Percentiles rank a stretch among this genome's conserved stretches.
Conservation (phyloP, 2,113 vertebrate species). For the Cinclus cinclus region DNA sequence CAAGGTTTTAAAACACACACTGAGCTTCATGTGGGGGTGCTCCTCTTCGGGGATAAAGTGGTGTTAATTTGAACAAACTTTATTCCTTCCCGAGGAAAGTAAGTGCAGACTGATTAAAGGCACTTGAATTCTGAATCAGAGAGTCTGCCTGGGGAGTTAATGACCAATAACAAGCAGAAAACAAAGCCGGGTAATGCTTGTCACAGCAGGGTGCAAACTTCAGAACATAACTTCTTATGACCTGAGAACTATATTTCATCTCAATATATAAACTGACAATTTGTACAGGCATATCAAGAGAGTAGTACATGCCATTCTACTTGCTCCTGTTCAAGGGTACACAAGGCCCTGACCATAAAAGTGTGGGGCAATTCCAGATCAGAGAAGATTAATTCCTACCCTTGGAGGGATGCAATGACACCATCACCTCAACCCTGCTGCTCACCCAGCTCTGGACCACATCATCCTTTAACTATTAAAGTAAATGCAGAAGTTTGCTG, state of each 20-base stretch:
- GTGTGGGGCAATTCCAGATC: neutral
- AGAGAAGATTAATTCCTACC: neutral
- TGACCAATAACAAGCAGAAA: slow-evolving; percentile 30
- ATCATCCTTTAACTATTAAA: neutral
- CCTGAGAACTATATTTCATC: neutral
- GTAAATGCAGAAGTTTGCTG: neutral
- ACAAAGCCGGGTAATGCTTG: neutral
- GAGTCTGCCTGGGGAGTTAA: slow-evolving; percentile 30
- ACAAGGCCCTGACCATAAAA: neutral
- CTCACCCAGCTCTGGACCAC: neutral
- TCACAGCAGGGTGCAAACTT: slow-evolving; percentile 28
- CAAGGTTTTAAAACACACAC: neutral
- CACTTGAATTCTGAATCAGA: neutral
- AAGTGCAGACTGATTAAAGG: slow-evolving; percentile 41
- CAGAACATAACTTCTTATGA: neutral
- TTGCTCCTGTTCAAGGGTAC: neutral
- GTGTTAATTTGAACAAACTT: slow-evolving; percentile 6
- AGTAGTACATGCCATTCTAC: neutral
- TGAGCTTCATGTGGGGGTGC: neutral
- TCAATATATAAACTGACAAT: neutral
- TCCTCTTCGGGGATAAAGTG: neutral
- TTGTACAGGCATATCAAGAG: neutral
- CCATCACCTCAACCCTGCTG: neutral
- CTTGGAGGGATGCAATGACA: neutral
- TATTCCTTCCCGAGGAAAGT: neutral